Conservation (phyloP, 2,113 vertebrate genomes). For the Tangachromis dhanisi region DNA sequence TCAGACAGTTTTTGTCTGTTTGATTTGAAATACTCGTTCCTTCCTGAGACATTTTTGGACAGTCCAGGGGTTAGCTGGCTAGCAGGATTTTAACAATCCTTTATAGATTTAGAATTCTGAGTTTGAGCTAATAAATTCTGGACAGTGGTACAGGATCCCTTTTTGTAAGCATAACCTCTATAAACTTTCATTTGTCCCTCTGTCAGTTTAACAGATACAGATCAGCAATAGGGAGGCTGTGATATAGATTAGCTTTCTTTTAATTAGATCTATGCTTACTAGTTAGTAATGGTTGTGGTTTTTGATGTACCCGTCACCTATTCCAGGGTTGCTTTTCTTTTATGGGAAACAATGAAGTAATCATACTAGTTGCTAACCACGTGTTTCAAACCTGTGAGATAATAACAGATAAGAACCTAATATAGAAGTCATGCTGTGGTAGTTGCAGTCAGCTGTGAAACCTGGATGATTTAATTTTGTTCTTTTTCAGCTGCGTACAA, state of each 20-base stretch:
- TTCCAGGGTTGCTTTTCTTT: background rate
- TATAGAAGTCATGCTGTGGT: background rate
- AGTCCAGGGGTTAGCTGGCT: background rate
- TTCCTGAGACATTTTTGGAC: background rate
- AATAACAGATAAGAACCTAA: background rate
- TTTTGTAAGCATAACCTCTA: background rate
- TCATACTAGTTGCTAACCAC: background rate
- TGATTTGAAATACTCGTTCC: background rate
- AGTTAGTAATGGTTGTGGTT: background rate
- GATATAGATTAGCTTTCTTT: background rate
- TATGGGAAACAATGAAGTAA: background rate
- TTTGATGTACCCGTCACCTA: background rate
- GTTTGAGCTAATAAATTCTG: background rate
- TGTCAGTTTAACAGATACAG: background rate
- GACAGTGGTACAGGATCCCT: background rate
- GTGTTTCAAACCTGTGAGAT: background rate
- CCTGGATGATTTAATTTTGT: background rate
- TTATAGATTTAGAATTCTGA: background rate
- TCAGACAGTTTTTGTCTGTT: background rate
- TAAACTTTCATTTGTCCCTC: background rate
- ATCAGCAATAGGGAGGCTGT: background rate
- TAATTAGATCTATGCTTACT: background rate
- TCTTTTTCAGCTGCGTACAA: background rate
- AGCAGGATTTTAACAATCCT: background rate
- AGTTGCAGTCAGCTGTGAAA: background rate